A percentile compares a stretch with the other conserved stretches of the same genome.
These are phyloP conservation scores for Heliocidaris tuberculata DNA, from an alignment of 35 echinoderm and acorn worm species.

Conservation along the genomic window DNA sequence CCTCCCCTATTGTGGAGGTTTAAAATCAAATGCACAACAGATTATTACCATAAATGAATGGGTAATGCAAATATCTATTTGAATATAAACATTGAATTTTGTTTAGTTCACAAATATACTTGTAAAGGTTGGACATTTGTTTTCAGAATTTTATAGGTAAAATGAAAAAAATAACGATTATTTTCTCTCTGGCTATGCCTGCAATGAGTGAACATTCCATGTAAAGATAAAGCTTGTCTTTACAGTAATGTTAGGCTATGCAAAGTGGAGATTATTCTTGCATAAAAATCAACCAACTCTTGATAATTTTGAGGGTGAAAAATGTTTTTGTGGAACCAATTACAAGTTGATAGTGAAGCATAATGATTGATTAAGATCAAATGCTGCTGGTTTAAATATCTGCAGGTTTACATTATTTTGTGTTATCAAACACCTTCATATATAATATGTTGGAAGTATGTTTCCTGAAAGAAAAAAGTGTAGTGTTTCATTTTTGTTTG, in stretches of 20 bases:
- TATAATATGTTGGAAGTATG: not conserved
- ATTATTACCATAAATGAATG: not conserved
- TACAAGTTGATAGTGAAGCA: not conserved
- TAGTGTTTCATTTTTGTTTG: not conserved
- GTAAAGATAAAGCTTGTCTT: not conserved
- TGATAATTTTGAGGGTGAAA: not conserved
- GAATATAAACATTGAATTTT: not conserved
- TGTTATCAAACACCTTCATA: not conserved
- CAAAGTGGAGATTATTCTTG: not conserved
- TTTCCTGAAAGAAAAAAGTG: not conserved
- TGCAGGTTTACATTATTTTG: not conserved
- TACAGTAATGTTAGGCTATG: not conserved
- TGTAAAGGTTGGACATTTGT: not conserved
- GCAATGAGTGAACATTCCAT: conserved; percentile 4
- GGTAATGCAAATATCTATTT: not conserved
- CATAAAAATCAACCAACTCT: not conserved
- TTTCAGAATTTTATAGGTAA: not conserved
- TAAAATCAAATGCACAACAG: not conserved
- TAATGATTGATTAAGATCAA: not conserved
- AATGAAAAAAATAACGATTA: not conserved
- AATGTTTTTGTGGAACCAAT: not conserved
- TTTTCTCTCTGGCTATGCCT: conserved; percentile 1
- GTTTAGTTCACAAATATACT: not conserved
- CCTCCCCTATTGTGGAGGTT: not conserved
- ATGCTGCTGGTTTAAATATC: not conserved